A percentile compares a stretch with the other conserved stretches of the same genome.
Conservation (phyloP, 2,888 invertebrate species). For the Linnaemya tessellans region DNA sequence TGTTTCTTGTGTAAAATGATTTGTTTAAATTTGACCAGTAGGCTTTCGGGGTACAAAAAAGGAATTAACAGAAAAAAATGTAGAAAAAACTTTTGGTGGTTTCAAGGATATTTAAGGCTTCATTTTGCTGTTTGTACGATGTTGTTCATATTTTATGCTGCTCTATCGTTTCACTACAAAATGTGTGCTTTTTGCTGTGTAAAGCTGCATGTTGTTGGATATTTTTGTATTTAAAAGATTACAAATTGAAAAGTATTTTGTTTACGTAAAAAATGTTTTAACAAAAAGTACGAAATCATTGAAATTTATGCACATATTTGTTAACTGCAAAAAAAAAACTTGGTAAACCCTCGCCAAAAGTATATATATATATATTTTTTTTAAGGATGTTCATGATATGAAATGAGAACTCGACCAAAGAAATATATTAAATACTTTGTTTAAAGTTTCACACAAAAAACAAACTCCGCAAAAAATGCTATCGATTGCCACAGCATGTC, state of each 20-base stretch:
- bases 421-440: conserved; percentile 33
- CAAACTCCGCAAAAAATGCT: background rate
- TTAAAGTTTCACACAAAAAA: background rate
- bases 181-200: background rate
- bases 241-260: conserved; percentile 64
- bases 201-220: too few relatives aligned
- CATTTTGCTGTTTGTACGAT: background rate
- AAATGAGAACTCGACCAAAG: conserved; percentile 34
- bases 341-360: background rate
- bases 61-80: too few relatives aligned
- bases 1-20: conserved; percentile 46
- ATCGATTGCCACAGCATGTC: background rate
- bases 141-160: conserved; percentile 11
- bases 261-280: conserved; percentile 10
- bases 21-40: conserved; percentile 68
- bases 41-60: conserved; percentile 28
- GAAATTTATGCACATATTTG: conserved; percentile 58
- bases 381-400: conserved; percentile 11
- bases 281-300: conserved; percentile 26
- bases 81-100: conserved; percentile 57
- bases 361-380: background rate
- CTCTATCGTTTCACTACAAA: conserved; percentile 12
- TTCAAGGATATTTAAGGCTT: conserved; percentile 63
- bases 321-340: background rate
- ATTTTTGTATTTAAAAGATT: conserved; percentile 49